A percentile compares a stretch with the other conserved stretches of the same genome.
These are phyloP conservation scores for Protodeltote pygarga DNA, from an alignment of 2,888 invertebrate genomes.

Conservation along the genomic window DNA sequence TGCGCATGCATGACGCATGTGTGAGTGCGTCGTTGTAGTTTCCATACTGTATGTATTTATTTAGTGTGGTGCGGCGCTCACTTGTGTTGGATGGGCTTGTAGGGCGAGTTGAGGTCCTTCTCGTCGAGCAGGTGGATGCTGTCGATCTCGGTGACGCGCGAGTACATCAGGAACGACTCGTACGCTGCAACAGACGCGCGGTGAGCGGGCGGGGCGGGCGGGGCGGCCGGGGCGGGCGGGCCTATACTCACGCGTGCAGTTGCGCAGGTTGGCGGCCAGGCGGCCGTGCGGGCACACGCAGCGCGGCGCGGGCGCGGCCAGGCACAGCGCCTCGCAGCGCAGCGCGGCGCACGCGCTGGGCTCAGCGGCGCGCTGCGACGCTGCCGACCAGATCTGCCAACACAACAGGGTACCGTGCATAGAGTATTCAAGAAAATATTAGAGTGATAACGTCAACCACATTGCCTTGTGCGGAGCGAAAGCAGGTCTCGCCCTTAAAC, in stretches of 20 bases:
- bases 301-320: constrained; percentile 89
- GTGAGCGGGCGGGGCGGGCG: neutral
- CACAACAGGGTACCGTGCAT: too few species aligned
- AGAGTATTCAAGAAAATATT: too few species aligned
- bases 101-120: constrained; percentile 92
- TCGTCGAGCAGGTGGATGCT: constrained; percentile 92
- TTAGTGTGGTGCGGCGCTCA: constrained; percentile 51
- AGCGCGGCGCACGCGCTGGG: constrained; percentile 67
- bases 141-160: constrained; percentile 93
- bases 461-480: too few species aligned
- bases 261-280: constrained; percentile 88
- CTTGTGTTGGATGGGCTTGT: constrained; percentile 90
- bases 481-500: too few species aligned
- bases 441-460: too few species aligned
- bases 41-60: too few species aligned
- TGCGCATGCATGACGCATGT: too few species aligned
- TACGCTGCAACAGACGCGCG: constrained; percentile 85
- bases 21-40: too few species aligned
- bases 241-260: constrained; percentile 86
- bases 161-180: constrained; percentile 94
- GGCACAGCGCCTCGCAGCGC: constrained; percentile 92
- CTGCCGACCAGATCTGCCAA: constrained; percentile 42
- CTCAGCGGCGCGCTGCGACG: constrained; percentile 76
- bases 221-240: neutral
- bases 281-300: constrained; percentile 95